phyloP scores from a whole-genome alignment of 1,140 invertebrate species.

The Thaumetopoea pityocampa region DNA sequence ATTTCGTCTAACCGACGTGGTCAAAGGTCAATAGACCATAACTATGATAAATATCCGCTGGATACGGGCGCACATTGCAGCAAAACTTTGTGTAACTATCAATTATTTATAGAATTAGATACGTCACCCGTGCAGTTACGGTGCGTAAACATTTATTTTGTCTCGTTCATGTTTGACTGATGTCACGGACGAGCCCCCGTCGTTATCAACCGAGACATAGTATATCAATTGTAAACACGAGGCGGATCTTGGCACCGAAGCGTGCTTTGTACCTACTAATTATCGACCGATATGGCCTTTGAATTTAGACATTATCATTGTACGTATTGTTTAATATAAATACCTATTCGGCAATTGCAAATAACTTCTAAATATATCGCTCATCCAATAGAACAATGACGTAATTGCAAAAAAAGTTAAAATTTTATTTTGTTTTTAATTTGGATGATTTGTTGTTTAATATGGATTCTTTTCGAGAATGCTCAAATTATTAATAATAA shows the following conservation, averaged over 20 bases:
- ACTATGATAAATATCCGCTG: constrained; percentile 15
- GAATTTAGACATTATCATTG: constrained; percentile 5
- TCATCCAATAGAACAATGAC: too few relatives aligned
- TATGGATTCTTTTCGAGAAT: too few relatives aligned
- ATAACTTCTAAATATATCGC: too few relatives aligned
- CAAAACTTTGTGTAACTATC: constrained; percentile 28
- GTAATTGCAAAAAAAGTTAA: too few relatives aligned
- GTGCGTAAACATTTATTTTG: constrained; percentile 53
- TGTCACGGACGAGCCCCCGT: constrained; percentile 68
- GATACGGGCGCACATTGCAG: constrained; percentile 32
- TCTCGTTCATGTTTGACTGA: constrained; percentile 41
- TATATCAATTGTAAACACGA: constrained; percentile 21
- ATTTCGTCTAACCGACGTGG: constrained; percentile 7
- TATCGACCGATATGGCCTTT: too few relatives aligned
- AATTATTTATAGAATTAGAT: constrained; percentile 31
- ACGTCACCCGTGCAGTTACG: constrained; percentile 43
- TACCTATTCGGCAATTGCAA: too few relatives aligned
- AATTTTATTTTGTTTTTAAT: too few relatives aligned
- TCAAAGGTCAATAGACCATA: constrained; percentile 33
- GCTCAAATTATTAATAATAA: too few relatives aligned
- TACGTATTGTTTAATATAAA: too few relatives aligned
- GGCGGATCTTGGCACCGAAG: constrained; percentile 26
- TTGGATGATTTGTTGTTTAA: too few relatives aligned
- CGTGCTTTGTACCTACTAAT: constrained; percentile 3
- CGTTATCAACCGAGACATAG: constrained; percentile 33